Conservation (phyloP, 2,888 invertebrate species). For the Nasonia oneida region DNA sequence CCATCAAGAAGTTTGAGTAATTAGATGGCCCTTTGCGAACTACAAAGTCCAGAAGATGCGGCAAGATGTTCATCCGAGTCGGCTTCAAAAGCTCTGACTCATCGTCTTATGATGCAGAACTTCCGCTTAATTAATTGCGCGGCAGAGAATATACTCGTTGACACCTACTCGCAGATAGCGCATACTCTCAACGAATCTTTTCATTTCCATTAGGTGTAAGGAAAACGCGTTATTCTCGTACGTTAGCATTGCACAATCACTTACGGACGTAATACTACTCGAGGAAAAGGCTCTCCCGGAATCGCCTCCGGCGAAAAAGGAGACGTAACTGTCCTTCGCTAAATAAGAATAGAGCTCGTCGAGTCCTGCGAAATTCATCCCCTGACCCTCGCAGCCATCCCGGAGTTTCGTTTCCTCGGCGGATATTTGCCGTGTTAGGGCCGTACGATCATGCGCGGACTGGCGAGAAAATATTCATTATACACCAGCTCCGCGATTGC, state of each 20-base stretch:
- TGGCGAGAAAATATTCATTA: conserved; percentile 53
- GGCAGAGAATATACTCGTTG: background rate
- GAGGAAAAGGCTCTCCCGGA: conserved; percentile 10
- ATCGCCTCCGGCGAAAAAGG: background rate
- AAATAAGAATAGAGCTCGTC: conserved; percentile 69
- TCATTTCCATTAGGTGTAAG: too few relatives aligned
- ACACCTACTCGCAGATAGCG: background rate
- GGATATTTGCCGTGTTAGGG: conserved; percentile 43
- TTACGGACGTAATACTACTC: conserved; percentile 47
- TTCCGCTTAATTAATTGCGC: background rate
- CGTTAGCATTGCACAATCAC: background rate
- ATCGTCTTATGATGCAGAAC: background rate
- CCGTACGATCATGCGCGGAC: background rate
- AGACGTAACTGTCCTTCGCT: conserved; percentile 65
- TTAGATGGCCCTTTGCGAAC: background rate
- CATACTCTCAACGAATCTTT: too few relatives aligned
- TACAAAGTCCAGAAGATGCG: background rate
- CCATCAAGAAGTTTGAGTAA: background rate
- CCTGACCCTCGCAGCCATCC: conserved; percentile 49
- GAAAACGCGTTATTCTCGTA: too few relatives aligned
- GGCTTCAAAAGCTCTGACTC: background rate
- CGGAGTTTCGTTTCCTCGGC: conserved; percentile 57
- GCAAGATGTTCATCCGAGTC: background rate
- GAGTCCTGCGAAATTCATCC: conserved; percentile 66
- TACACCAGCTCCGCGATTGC: conserved; percentile 4